phyloP scores from a whole-genome alignment of 2,888 invertebrate species.

The Xanthorhoe spadicearia region DNA sequence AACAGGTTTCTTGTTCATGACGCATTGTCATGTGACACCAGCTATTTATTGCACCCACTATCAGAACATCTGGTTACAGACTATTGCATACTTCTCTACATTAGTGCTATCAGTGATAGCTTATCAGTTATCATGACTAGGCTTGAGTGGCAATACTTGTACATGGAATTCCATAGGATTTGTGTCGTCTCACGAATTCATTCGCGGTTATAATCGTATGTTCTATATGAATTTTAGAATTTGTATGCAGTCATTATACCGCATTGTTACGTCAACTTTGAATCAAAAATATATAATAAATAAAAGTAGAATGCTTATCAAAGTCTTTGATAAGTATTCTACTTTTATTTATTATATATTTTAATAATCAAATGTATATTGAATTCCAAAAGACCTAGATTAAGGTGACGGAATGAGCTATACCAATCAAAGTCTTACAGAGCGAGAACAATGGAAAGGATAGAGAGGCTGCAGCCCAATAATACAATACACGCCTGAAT shows the following conservation, averaged over 20 bases:
- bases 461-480: no score
- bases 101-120: constrained; percentile 33
- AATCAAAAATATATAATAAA: no score
- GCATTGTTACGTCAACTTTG: neutral
- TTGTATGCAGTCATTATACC: neutral
- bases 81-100: constrained; percentile 8
- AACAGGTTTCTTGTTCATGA: constrained; percentile 45
- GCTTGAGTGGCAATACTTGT: constrained; percentile 64
- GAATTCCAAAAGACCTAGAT: no score
- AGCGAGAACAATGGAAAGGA: no score
- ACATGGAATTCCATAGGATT: constrained; percentile 58
- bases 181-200: constrained; percentile 55
- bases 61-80: constrained; percentile 41
- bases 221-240: neutral
- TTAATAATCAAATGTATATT: no score
- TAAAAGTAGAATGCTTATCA: no score
- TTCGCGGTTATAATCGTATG: constrained; percentile 50
- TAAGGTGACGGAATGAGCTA: no score
- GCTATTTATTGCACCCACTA: constrained; percentile 51
- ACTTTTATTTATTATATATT: no score
- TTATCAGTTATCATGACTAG: constrained; percentile 40
- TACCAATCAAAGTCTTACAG: no score
- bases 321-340: no score
- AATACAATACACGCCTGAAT: no score
- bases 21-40: constrained; percentile 56